These are phyloP conservation scores for Chrysomela aeneicollis DNA, from an alignment of 2,888 invertebrate genomes.

Conservation along the genomic window DNA sequence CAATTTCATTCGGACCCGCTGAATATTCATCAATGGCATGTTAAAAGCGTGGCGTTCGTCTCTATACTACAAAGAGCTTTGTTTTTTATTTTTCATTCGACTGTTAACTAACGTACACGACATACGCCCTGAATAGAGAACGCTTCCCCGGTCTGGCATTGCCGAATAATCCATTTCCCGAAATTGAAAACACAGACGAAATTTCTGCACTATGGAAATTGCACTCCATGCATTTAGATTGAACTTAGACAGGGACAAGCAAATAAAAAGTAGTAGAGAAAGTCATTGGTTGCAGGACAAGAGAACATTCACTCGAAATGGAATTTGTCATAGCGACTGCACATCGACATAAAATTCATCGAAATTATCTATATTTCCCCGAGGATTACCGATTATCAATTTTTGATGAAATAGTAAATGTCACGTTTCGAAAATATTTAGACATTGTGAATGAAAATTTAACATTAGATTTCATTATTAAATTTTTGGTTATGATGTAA, in stretches of 20 bases:
- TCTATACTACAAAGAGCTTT: background rate
- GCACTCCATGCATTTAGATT: constrained; percentile 46
- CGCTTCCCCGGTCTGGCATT: constrained; percentile 17
- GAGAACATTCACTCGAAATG: background rate
- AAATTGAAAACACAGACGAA: constrained; percentile 44
- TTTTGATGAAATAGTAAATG: too few species aligned
- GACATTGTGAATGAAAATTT: too few species aligned
- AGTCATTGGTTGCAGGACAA: background rate
- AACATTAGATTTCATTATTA: too few species aligned
- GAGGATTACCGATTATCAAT: too few species aligned
- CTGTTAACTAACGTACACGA: constrained; percentile 12
- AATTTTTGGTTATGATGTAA: too few species aligned
- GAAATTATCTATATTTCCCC: too few species aligned
- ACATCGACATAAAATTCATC: too few species aligned
- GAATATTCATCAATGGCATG: constrained; percentile 4
- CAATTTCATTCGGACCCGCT: background rate
- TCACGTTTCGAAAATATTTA: too few species aligned
- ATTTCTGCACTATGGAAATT: constrained; percentile 39
- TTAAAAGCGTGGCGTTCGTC: background rate
- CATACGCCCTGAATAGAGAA: constrained; percentile 10
- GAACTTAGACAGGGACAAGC: constrained; percentile 24
- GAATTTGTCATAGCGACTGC: background rate
- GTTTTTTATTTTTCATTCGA: constrained; percentile 7
- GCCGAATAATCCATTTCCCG: constrained; percentile 44
- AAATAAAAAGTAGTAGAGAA: constrained; percentile 5